phyloP scores from a whole-genome alignment of 2,113 vertebrate genomes.

The Motacilla tschutschensis region DNA sequence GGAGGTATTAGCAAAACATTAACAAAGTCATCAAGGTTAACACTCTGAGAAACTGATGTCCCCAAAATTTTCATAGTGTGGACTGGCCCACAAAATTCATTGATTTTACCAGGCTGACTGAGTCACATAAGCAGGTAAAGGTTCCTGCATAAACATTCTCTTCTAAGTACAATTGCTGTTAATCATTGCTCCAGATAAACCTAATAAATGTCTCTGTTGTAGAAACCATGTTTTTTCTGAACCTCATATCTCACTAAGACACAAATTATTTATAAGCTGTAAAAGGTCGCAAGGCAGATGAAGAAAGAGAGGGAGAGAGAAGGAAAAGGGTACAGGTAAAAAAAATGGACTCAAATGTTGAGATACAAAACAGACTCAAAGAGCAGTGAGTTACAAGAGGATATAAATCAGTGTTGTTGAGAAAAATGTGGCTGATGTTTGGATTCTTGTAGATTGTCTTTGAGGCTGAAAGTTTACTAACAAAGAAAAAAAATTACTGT shows the following conservation, averaged over 20 bases:
- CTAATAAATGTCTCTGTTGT: neutral
- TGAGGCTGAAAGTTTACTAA: neutral
- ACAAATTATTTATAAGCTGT: constrained; percentile 58
- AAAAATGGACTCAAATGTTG: constrained; percentile 4
- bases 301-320: neutral
- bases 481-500: neutral
- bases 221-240: constrained; percentile 12
- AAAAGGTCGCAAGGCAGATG: constrained; percentile 41
- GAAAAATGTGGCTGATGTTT: constrained; percentile 13
- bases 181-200: constrained; percentile 15
- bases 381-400: neutral
- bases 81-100: neutral
- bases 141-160: neutral
- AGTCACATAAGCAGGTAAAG: neutral
- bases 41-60: neutral
- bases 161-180: neutral
- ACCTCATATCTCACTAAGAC: neutral
- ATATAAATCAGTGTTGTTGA: neutral
- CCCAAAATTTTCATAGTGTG: neutral
- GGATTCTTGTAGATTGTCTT: neutral
- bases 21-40: neutral
- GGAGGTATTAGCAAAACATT: constrained; percentile 1
- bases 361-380: constrained; percentile 5
- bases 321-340: constrained; percentile 34
- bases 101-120: neutral